Evolutionary conservation across 2,888 invertebrate genomes (phyloP), one percentile per base, ranked within the genome.

Genomic region (Hyposoter dolosus): DNA sequence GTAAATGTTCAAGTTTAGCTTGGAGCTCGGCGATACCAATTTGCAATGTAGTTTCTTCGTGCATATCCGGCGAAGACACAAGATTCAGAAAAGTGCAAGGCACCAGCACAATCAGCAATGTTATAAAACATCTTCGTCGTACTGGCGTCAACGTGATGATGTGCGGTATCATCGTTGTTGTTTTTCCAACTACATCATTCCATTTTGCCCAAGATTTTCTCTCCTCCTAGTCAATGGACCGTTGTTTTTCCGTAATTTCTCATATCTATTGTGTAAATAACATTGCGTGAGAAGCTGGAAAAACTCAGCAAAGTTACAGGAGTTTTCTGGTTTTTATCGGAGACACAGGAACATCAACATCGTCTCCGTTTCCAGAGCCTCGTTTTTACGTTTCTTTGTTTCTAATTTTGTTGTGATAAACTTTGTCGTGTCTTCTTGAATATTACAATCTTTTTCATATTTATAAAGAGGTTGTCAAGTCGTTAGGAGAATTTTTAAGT

Each of bases 1-100:
- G 97, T 65, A 98, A 94, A 92, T 97, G 97, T 92, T 97, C 96
- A 66, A 98, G 94, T 85, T 97, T 96, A 83, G 97, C 96, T 91
- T 97, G 96, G 90, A 98, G 95, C 90, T 97, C 97, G 5, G 97
- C 97, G 88, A 98, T 94, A 71, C 96, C 92, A 50, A 92, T 94
- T 75, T 94, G 94, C 32, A 93, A 81, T 4, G 90, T 60, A 0
- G 90, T 89, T 76, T 94, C 94, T 32, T 94, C 93, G 1, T 86
- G 90, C 56, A 91, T 88, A 72, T 94, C 93, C 3, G 93, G 92
- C 2, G 91, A 89, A 3, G 91, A 91, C 6, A 91, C 82, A 32
- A 93, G 88, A 83, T 93, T 94, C 65, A 94, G 32, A 35, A 94
- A 89, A 5, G 91, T 89, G 43, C 92, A 94, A 50, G 93, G 93